Evolutionary conservation across 64 coral and sea anemone species (phyloP).

Genomic region (Astreopora myriophthalma): DNA sequence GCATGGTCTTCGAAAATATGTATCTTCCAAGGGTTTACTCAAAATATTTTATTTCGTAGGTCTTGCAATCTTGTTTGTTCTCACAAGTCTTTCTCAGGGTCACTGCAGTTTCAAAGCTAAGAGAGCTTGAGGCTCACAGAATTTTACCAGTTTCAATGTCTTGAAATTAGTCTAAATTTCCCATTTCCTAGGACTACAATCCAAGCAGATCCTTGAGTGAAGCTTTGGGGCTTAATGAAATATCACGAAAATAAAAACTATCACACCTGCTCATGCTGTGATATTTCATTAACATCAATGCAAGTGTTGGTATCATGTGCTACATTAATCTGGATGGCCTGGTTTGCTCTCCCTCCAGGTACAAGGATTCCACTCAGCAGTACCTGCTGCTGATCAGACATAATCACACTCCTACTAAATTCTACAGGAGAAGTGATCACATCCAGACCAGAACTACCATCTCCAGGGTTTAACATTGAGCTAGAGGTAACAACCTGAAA

Average conservation of each 20-base stretch:
- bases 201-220: too few species aligned
- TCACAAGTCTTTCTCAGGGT: too few species aligned
- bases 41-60: too few species aligned
- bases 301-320: constrained; percentile 6
- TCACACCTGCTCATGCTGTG: constrained; percentile 1
- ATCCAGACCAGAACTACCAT: constrained; percentile 45
- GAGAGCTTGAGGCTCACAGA: too few species aligned
- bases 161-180: too few species aligned
- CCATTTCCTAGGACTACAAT: too few species aligned
- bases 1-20: too few species aligned
- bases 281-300: constrained; percentile 2
- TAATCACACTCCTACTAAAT: constrained; percentile 67
- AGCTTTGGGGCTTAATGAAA: neutral
- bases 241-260: neutral
- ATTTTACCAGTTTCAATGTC: too few species aligned
- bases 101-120: too few species aligned
- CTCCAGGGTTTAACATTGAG: constrained; percentile 54
- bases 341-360: constrained; percentile 60
- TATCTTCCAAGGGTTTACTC: too few species aligned
- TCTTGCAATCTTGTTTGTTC: too few species aligned
- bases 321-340: constrained; percentile 74
- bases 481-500: constrained; percentile 75
- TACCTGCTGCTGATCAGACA: constrained; percentile 74
- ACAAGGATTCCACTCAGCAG: constrained; percentile 80
- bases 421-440: constrained; percentile 73